Conservation (phyloP, 2,113 vertebrate species). For the Manacus vitellinus region DNA sequence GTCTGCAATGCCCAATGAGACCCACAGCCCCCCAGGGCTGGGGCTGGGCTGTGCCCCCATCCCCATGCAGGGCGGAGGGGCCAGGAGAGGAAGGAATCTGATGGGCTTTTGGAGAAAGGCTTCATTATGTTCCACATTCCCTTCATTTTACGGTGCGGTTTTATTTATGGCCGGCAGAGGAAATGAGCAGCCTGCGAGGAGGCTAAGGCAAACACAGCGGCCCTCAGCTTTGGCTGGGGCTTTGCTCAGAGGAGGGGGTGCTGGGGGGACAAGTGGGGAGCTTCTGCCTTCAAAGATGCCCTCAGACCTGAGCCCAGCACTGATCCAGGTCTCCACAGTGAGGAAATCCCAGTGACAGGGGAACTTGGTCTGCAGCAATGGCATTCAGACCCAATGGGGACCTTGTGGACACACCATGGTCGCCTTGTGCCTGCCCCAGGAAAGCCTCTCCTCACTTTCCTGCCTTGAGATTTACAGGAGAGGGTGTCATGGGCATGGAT, state of each 20-base stretch:
- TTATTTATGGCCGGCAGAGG: constrained; percentile 35
- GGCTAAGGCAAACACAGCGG: constrained; percentile 19
- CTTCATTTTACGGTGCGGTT: not conserved
- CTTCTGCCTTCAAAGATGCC: not conserved
- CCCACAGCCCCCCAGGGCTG: accelerated
- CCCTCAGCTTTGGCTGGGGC: not conserved
- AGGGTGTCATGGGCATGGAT: accelerated
- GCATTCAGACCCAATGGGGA: not conserved
- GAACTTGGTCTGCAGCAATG: not conserved
- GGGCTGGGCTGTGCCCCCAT: not conserved
- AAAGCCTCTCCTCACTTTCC: not conserved
- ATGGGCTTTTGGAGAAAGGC: constrained; percentile 12
- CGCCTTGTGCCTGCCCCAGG: not conserved
- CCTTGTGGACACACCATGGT: accelerated
- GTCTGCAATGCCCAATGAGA: accelerated
- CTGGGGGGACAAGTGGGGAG: accelerated
- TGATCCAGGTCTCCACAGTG: accelerated
- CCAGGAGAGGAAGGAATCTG: not conserved
- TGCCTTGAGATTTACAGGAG: not conserved
- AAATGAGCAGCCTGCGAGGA: not conserved
- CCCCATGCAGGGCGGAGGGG: not conserved
- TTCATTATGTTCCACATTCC: constrained; percentile 46
- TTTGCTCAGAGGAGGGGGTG: not conserved
- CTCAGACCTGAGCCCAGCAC: not conserved
- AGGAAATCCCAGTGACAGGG: not conserved